Evolutionary conservation across 2,888 invertebrate genomes (phyloP), one percentile per base, ranked within the genome.

Genomic region (Melanchra persicariae): DNA sequence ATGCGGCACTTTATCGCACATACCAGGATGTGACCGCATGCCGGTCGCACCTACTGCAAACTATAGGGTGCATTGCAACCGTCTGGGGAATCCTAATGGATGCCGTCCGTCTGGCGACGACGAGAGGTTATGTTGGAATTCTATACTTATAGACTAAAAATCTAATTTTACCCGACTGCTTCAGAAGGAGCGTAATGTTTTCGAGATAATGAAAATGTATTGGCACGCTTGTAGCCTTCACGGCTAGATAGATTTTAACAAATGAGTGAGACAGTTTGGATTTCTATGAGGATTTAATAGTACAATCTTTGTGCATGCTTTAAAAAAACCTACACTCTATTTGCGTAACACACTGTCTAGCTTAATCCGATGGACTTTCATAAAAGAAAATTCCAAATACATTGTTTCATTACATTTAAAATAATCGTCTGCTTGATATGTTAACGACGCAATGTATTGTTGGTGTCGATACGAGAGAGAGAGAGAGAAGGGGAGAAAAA

Each of bases 1-100:
- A 83, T 81, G 84, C 84, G 76, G 84, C 83, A 85, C 83, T 81
- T 89, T 86, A 81, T 81, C 82, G 55, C 47, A 70, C 67, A 81
- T 77, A 63, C 73, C 70, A 10, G 54, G 57, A 58, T 69, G 57
- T 70, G 51, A 51, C 30, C 65, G 47, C 77, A 40, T 81, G 67
- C 77, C 70, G 5, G 24, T 66, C 58, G 37, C 65, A 70, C 57
- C 64, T 59, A 45, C 30, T 66, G 15, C 7, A 12, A 49, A 60
- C 34, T 49, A n/a, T n/a, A 34, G 47, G 34, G 59, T 58, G 57
- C 34, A 72, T 72, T 77, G 51, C 77, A 70, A 77, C 51, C 12
- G 49, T 70, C 70, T 57, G 19, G 26, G 19, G 70, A 70, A 72
- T 69, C 43, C 34, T 57, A 43, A 57, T 75, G 12, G 45, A 54